Conservation (phyloP, 2,888 invertebrate genomes). For the Lumbricus terrestris region DNA sequence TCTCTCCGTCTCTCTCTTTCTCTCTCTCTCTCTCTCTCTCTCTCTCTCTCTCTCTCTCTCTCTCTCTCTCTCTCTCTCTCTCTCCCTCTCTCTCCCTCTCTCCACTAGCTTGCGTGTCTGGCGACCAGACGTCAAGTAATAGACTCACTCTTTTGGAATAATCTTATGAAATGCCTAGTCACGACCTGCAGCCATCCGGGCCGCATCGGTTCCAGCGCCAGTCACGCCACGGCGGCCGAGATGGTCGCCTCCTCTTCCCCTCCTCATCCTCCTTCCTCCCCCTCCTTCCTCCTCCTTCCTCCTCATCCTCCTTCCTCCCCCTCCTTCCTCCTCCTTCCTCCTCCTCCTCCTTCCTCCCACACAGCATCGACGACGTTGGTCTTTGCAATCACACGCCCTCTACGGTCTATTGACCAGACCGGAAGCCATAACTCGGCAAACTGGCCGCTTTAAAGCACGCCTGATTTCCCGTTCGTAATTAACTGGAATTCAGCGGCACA, state of each 20-base stretch:
- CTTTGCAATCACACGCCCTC: background rate
- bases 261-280: no score
- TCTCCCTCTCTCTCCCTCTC: background rate
- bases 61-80: no score
- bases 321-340: no score
- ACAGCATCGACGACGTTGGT: no score
- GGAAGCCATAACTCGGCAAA: constrained; percentile 13
- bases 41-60: background rate
- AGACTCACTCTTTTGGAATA: background rate
- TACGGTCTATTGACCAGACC: background rate
- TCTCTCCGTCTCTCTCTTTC: background rate
- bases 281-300: no score
- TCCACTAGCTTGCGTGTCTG: background rate
- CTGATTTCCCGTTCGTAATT: constrained; percentile 16
- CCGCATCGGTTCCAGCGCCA: background rate
- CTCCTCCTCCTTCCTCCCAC: no score
- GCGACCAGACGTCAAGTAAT: background rate
- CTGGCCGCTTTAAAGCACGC: background rate
- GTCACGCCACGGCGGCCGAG: constrained; percentile 10
- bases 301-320: no score
- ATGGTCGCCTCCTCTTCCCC: background rate
- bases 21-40: background rate
- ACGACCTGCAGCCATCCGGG: background rate
- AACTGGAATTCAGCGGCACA: constrained; percentile 9
- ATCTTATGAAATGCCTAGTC: constrained; percentile 5